Conservation (phyloP, 1,140 invertebrate species). For the Micrasema minimum region DNA sequence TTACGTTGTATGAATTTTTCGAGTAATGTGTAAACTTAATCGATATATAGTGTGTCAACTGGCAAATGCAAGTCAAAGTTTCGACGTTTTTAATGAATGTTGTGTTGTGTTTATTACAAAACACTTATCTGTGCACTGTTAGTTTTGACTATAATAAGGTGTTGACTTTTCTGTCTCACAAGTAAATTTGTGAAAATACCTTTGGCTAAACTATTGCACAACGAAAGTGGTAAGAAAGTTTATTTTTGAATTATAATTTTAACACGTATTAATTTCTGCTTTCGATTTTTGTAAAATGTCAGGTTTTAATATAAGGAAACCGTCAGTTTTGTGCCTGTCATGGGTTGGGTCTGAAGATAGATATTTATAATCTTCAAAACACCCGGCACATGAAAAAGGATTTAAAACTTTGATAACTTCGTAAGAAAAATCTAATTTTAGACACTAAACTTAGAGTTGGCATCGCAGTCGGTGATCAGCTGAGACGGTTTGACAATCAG, state of each 20-base stretch:
- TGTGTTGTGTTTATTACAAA: conserved; percentile 35
- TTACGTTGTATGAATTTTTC: conserved; percentile 20
- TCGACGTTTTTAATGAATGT: conserved; percentile 7
- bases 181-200: conserved; percentile 8
- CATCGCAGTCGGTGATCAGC: conserved; percentile 39
- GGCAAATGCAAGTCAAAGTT: conserved; percentile 16
- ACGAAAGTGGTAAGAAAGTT: conserved; percentile 22
- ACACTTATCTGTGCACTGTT: conserved; percentile 14
- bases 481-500: conserved; percentile 35
- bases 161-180: conserved; percentile 21
- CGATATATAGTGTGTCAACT: conserved; percentile 1
- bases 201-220: conserved; percentile 9
- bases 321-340: conserved; percentile 7
- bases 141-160: conserved; percentile 19
- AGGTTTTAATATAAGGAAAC: background rate
- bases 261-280: background rate
- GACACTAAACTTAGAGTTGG: conserved; percentile 38
- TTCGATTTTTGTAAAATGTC: conserved; percentile 9
- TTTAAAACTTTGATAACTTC: too few species aligned
- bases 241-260: conserved; percentile 9
- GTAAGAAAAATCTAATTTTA: conserved; percentile 31
- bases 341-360: conserved; percentile 12
- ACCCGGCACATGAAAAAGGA: too few species aligned
- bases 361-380: too few species aligned
- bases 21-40: conserved; percentile 21